Percentiles rank a stretch among this genome's conserved stretches.
phyloP scores from a whole-genome alignment of 2,888 invertebrate species.

The Griposia aprilina region DNA sequence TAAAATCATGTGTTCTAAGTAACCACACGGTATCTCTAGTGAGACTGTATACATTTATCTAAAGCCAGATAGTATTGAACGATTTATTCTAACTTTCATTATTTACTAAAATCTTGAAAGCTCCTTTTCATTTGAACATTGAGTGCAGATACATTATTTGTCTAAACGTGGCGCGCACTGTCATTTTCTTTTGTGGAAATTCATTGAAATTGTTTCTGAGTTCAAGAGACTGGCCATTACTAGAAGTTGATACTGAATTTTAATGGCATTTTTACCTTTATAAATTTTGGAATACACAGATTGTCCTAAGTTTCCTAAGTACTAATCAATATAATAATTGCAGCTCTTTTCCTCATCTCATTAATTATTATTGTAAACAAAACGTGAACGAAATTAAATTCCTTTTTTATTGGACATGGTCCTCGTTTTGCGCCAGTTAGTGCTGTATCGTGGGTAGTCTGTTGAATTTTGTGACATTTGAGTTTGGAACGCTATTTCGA shows the following conservation, averaged over 20 bases:
- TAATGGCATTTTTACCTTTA: neutral
- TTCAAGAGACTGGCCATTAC: conserved; percentile 38
- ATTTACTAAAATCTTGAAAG: conserved; percentile 90
- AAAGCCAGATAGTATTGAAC: conserved; percentile 89
- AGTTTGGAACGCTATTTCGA: conserved; percentile 45
- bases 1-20: conserved; percentile 70
- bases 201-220: conserved; percentile 28
- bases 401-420: conserved; percentile 18
- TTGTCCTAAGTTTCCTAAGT: neutral
- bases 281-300: conserved; percentile 2
- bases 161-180: conserved; percentile 89
- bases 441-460: conserved; percentile 51
- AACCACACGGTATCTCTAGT: conserved; percentile 79
- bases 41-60: conserved; percentile 90
- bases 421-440: conserved; percentile 56
- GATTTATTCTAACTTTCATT: conserved; percentile 88
- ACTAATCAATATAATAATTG: conserved; percentile 24
- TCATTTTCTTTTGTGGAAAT: conserved; percentile 66
- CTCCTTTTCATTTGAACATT: conserved; percentile 91
- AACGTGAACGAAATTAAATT: conserved; percentile 39
- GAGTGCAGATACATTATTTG: conserved; percentile 90
- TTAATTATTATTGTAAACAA: conserved; percentile 25
- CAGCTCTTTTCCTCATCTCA: conserved; percentile 30
- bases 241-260: conserved; percentile 1
- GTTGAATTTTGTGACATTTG: conserved; percentile 53